A percentile compares a stretch with the other conserved stretches of the same genome.
Evolutionary conservation across 2,888 invertebrate species (phyloP).

Genomic region (Athalia circularis): DNA sequence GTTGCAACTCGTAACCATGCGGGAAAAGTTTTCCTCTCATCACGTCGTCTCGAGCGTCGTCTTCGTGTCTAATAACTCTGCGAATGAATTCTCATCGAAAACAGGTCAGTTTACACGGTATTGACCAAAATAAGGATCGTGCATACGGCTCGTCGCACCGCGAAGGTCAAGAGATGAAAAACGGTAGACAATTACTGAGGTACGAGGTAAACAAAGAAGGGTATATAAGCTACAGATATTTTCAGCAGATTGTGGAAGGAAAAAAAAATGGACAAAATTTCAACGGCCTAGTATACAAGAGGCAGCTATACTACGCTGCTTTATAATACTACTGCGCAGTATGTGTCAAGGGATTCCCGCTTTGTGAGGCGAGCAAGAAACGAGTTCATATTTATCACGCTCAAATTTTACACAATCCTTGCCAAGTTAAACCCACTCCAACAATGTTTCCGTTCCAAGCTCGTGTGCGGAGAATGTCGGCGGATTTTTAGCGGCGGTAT

Average conservation of each 20-base stretch:
- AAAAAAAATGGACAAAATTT: conserved; percentile 21
- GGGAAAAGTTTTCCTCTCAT: no score
- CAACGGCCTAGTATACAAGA: not conserved
- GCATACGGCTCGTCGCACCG: not conserved
- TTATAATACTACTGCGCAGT: not conserved
- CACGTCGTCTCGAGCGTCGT: not conserved
- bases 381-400: conserved; percentile 38
- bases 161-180: not conserved
- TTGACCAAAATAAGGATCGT: not conserved
- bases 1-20: no score
- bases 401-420: conserved; percentile 44
- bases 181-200: conserved; percentile 18
- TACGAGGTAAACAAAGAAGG: not conserved
- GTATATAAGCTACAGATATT: conserved; percentile 17
- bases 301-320: not conserved
- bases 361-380: conserved; percentile 32
- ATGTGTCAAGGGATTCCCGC: conserved; percentile 34
- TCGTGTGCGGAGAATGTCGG: conserved; percentile 19
- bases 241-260: conserved; percentile 21
- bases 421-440: conserved; percentile 35
- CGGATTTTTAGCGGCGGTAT: conserved; percentile 31
- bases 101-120: not conserved
- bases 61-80: not conserved
- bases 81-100: conserved; percentile 12
- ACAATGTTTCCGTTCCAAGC: conserved; percentile 23